Evolutionary conservation across 2,888 invertebrate genomes (phyloP).

Genomic region (Agrotis clavis): DNA sequence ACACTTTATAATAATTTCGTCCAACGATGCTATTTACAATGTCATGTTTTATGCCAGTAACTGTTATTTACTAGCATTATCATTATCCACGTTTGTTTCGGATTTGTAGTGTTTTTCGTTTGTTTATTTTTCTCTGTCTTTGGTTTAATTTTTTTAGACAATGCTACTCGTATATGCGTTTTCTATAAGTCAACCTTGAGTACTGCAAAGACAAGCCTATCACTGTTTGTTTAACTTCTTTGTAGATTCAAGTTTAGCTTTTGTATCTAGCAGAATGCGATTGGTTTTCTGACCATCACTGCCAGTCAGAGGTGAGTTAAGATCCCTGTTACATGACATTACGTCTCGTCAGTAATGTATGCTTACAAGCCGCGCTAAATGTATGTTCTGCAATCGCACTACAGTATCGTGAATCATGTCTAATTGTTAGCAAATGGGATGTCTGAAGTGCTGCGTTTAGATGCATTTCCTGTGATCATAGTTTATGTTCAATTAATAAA

Average conservation of each 20-base stretch:
- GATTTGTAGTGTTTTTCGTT: too few relatives aligned
- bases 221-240: too few relatives aligned
- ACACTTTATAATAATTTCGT: neutral
- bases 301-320: conserved; percentile 42
- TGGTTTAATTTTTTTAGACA: too few relatives aligned
- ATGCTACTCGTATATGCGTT: too few relatives aligned
- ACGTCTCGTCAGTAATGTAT: conserved; percentile 51
- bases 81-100: too few relatives aligned
- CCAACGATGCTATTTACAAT: neutral
- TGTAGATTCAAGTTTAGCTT: too few relatives aligned
- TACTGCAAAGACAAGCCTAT: too few relatives aligned
- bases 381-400: conserved; percentile 43
- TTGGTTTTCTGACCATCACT: conserved; percentile 19
- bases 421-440: conserved; percentile 38
- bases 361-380: conserved; percentile 47
- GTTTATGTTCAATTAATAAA: conserved; percentile 1
- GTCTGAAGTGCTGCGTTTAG: conserved; percentile 6
- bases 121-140: too few relatives aligned
- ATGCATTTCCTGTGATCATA: conserved; percentile 23
- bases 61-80: too few relatives aligned
- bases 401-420: conserved; percentile 33
- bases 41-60: too few relatives aligned
- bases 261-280: neutral
- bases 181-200: too few relatives aligned
- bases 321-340: conserved; percentile 54